Conservation (phyloP, 2,888 invertebrate genomes). For the Rosalia funebris region DNA sequence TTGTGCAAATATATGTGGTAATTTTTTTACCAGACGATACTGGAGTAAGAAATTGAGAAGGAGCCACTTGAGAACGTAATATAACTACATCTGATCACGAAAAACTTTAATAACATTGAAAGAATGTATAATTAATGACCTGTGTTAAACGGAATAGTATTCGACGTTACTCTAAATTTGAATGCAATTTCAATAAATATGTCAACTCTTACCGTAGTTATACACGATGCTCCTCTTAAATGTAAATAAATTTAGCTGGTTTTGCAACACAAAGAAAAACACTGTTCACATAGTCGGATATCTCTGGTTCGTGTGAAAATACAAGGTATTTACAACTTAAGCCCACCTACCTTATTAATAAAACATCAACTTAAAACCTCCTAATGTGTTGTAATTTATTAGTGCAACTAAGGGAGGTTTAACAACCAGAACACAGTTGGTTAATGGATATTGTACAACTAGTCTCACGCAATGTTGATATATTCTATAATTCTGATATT, state of each 20-base stretch:
- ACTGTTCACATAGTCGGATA: conserved; percentile 6
- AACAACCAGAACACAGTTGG: background rate
- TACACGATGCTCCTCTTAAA: background rate
- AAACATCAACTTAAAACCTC: conserved; percentile 23
- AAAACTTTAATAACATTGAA: too few species aligned
- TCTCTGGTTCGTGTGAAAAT: conserved; percentile 20
- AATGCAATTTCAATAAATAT: background rate
- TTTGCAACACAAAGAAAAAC: conserved; percentile 9
- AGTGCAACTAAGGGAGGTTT: conserved; percentile 3
- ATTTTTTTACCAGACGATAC: too few species aligned
- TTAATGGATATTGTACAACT: too few species aligned
- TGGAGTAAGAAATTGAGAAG: too few species aligned
- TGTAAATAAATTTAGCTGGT: background rate
- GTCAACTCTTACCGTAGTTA: background rate
- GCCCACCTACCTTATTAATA: conserved; percentile 28
- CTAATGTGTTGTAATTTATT: conserved; percentile 27
- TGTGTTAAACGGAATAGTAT: background rate
- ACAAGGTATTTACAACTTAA: conserved; percentile 23
- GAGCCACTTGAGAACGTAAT: too few species aligned
- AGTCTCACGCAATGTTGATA: too few species aligned
- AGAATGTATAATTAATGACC: background rate
- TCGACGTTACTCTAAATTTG: background rate
- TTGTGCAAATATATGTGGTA: too few species aligned
- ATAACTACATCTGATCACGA: too few species aligned
- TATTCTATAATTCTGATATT: too few species aligned